Base-by-base conservation (phyloP, 2,797 vertebrate genomes). In the Sylvia borin region DNA sequence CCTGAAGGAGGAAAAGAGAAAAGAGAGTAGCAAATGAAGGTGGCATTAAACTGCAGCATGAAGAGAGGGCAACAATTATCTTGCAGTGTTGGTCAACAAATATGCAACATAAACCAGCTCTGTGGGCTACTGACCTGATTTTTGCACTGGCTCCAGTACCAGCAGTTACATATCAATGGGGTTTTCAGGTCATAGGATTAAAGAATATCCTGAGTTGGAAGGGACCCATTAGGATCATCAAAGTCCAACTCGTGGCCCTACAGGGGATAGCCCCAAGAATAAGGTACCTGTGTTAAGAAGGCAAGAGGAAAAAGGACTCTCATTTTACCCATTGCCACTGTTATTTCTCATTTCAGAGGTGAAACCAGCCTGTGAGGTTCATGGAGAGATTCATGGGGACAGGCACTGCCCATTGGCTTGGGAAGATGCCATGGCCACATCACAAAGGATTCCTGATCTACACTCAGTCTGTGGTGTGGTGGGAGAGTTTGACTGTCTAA, bases 1-100 rank as follows among this genome's bases (percentile, higher is more conserved):
- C 99, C 99, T 99, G 95, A 17, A 36, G 51, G 50, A n/a, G 14
- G 15, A 81, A 84, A 66, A 1, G 6, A 77, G 15, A 81, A 84
- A 66, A 2, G 6, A 77, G 16, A 75, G 67, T 3, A 85, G 51
- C 34, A 64, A 84, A 66, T 8, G 17, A 57, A 32, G 22, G 18
- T 61, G 19, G 16, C 36, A 73, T 32, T 34, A 19, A 58, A 51
- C 13, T 32, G 51, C 26, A 70, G 42, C 5, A 31, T 25, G 87
- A 36, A 40, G 32, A 57, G 1, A 36, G 19, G 9, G 11, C 32
- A 32, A 65, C 62, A 62, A 47, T 7, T 8, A 51, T 45, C n/a
- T 74, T 29, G 12, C 48, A 57, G 12, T 29, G 58, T 13, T 45
- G 15, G 36, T 76, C 50, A 70, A 91, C 58, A 58, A 26, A 70